Base-by-base conservation (phyloP, 1,140 invertebrate species). In the Scaptodrosophila lebanonensis region DNA sequence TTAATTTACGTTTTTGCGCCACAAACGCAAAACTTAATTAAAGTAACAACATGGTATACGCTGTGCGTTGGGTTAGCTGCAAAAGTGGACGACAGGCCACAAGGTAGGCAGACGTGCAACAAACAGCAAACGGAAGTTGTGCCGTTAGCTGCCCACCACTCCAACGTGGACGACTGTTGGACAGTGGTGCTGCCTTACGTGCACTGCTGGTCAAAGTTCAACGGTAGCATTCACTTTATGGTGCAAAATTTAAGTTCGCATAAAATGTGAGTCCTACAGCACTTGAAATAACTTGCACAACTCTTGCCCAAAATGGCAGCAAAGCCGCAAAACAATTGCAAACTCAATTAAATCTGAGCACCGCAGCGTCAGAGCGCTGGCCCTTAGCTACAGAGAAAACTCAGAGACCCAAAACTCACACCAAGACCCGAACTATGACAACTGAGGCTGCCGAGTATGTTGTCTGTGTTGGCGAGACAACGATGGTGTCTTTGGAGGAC, bases 291-390 rank as follows among this genome's bases (percentile, higher is more conserved):
- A 42, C 38, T 32, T 56, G 48, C 47, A 39, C 47, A 70, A 60
- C 52, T 79, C 67, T 43, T 39, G 15, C 52, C 48, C 22, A 30
- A 59, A 43, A 30, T 44, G 30, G 15, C 22, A 25, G 8, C 30
- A 52, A 50, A 52, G 66, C 75, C 69, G 43, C 75, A 79, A 66
- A 82, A 69, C 69, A 82, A 82, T 82, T 82, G 76, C 65, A 75
- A 82, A 82, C 75, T 82, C 75, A 82, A 82, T 82, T 82, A 82
- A 82, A 82, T 70, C 66, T 68, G 79, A 83, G 75, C 69, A 66
- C 56, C 75, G 61, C 59, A 63, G 75, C 56, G 64, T 39, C 73
- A 69, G 32, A 35, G 16, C 42, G 35, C 22, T 49, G 45, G 54
- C 59, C 45, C 59, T 68, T 64, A 65, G 64, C 70, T 75, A 52